phyloP scores from a whole-genome alignment of 1,140 invertebrate genomes.

The Solenopsis fugax region DNA sequence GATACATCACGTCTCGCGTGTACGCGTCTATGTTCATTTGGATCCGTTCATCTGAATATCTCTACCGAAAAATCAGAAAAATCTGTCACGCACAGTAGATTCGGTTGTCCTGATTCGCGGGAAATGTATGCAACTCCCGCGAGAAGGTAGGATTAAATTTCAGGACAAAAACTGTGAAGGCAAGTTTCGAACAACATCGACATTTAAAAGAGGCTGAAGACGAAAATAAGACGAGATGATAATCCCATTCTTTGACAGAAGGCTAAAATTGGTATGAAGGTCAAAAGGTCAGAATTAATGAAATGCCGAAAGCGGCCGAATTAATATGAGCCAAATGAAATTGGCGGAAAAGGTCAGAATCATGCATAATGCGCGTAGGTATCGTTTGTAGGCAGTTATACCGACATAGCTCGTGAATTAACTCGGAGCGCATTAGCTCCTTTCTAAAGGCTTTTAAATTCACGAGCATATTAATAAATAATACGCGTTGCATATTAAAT shows the following conservation, averaged over 20 bases:
- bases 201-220: neutral
- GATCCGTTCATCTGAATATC: constrained; percentile 11
- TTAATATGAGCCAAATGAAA: constrained; percentile 31
- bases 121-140: constrained; percentile 25
- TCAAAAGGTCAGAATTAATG: constrained; percentile 35
- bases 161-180: neutral
- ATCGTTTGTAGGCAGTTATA: constrained; percentile 45
- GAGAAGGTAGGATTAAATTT: constrained; percentile 31
- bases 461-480: constrained; percentile 13
- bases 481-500: constrained; percentile 24
- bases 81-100: constrained; percentile 9
- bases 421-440: constrained; percentile 32
- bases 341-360: constrained; percentile 41
- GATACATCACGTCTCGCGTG: neutral
- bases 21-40: constrained; percentile 5
- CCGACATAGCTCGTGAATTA: constrained; percentile 27
- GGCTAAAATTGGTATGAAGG: neutral
- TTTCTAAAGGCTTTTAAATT: constrained; percentile 29
- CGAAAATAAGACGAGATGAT: constrained; percentile 19
- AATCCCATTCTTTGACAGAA: neutral
- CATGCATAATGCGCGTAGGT: constrained; percentile 15
- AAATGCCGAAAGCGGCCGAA: constrained; percentile 26
- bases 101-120: neutral
- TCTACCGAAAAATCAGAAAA: neutral
- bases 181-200: neutral